Conservation (phyloP, 2,113 vertebrate genomes). For the Octodon degus region DNA sequence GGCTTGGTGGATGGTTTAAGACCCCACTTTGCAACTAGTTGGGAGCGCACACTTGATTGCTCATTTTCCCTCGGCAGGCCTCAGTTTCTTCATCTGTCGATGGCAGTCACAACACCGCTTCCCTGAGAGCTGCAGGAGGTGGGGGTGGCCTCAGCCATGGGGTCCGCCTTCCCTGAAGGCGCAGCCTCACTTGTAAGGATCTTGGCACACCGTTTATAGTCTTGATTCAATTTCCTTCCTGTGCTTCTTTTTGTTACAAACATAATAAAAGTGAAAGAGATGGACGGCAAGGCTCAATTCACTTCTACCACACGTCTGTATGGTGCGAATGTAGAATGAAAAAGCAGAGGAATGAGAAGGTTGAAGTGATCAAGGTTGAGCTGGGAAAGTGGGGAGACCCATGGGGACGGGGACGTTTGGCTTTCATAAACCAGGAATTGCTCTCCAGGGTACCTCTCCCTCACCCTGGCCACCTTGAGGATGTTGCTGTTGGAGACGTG, state of each 20-base stretch:
- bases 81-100: neutral
- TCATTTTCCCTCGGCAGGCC: neutral
- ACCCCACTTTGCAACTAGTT: neutral
- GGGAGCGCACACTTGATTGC: neutral
- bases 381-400: neutral
- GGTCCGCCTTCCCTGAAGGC: neutral
- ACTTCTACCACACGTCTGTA: constrained; percentile 66
- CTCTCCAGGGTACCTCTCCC: neutral
- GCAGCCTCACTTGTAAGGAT: neutral
- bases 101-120: neutral
- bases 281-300: constrained; percentile 65
- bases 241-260: constrained; percentile 67
- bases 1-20: neutral
- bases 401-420: neutral
- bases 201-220: neutral
- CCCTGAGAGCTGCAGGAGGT: neutral
- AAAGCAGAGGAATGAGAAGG: neutral
- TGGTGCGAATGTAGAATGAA: constrained; percentile 60
- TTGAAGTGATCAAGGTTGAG: neutral
- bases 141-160: rapidly evolving
- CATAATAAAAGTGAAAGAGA: constrained; percentile 70
- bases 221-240: constrained; percentile 51
- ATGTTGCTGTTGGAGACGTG: neutral
- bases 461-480: neutral
- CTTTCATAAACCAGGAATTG: neutral